phyloP scores from a whole-genome alignment of 2,888 invertebrate species.

The Anticlea derivata region DNA sequence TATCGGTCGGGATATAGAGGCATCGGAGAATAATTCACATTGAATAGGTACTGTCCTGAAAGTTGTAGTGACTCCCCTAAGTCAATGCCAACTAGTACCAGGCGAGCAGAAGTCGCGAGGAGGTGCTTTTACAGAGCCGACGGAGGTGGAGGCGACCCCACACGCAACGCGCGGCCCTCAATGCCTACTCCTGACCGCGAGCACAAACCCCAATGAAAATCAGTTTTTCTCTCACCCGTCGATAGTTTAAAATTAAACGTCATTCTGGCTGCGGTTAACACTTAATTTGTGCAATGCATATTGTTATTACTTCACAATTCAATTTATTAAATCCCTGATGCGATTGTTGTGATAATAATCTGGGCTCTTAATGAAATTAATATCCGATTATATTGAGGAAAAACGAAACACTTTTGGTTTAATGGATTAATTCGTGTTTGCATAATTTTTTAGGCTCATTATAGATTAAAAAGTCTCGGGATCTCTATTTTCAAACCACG shows the following conservation, averaged over 20 bases:
- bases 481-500: too few species aligned
- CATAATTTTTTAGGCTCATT: slow-evolving; percentile 35
- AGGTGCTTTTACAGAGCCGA: slow-evolving; percentile 55
- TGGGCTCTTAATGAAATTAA: slow-evolving; percentile 76
- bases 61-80: slow-evolving; percentile 64
- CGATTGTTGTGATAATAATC: slow-evolving; percentile 73
- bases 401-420: slow-evolving; percentile 51
- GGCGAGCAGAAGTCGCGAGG: slow-evolving; percentile 56
- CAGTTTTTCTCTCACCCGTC: slow-evolving; percentile 73
- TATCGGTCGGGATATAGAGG: too few species aligned
- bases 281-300: slow-evolving; percentile 76
- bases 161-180: slow-evolving; percentile 35
- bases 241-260: slow-evolving; percentile 81
- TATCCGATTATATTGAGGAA: slow-evolving; percentile 56
- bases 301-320: slow-evolving; percentile 73
- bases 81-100: slow-evolving; percentile 83
- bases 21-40: slow-evolving; percentile 21
- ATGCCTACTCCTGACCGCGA: slow-evolving; percentile 54
- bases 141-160: slow-evolving; percentile 38
- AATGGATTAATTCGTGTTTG: slow-evolving; percentile 38
- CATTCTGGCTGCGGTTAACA: slow-evolving; percentile 77
- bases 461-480: slow-evolving; percentile 28
- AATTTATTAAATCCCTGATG: slow-evolving; percentile 74
- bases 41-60: slow-evolving; percentile 50
- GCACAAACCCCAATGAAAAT: slow-evolving; percentile 63